Evolutionary conservation across 2,113 vertebrate genomes (phyloP), one percentile per base, ranked within the genome.

Genomic region (Cisticola juncidis): DNA sequence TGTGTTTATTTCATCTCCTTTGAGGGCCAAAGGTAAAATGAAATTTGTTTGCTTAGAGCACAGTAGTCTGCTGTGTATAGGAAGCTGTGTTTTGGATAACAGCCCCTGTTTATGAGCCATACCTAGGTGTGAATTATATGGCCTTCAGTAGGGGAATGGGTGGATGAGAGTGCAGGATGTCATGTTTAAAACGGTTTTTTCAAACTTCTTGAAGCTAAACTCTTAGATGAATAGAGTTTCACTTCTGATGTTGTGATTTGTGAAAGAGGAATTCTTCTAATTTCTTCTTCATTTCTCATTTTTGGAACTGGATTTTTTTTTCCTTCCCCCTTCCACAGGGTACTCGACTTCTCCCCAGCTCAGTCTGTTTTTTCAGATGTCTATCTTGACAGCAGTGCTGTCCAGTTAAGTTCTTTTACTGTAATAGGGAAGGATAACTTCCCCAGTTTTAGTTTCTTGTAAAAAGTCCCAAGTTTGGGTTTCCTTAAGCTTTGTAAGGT

Each of bases 281-380:
- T 71, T 57, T 79, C 17, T 71, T 50, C 24, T 70, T 51, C 0
- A 5, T 57, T 88, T 90, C 28, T 12, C 1, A 1, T 1, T 56
- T 86, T 56, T 35, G 26, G 26, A 35, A 23, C 22, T 53, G 33
- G 9, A 14, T 66, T 68, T 54, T 31, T 40, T 62, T 24, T 10
- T 24, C 2, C 9, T 24, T n/a, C 6, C 16, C 8, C 4, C 5
- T 47, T 4, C 2, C 18, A 12, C n/a, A 7, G 36, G 5, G 11
- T 53, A 38, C 10, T 65, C 2, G 3, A 17, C 24, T 81, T 92
- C 19, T 94, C 9, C 23, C 21, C 50, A 50, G 6, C 29, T 56
- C 33, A 38, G 54, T 48, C 26, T 85, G 21, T 5, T 85, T 85
- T 88, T 78, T 89, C 31, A 53, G 64, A 48, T 70, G 20, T 64